Conservation (phyloP, 2,888 invertebrate species). For the Erebia epiphron region DNA sequence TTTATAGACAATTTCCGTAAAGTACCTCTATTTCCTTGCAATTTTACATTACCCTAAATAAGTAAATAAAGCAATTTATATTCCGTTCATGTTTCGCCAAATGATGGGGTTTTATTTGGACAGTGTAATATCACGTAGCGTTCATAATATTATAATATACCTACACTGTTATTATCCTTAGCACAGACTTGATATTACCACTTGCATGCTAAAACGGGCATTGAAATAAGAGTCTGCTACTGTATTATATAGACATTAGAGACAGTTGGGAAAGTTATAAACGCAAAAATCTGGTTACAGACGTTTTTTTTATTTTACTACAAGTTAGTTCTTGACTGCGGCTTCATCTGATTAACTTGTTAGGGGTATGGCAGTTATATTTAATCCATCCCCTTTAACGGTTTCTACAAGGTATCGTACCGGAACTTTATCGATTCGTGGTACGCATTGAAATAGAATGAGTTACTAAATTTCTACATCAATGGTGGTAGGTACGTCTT, state of each 20-base stretch:
- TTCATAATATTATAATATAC: conserved; percentile 14
- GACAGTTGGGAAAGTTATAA: neutral
- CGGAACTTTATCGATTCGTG: too few species aligned
- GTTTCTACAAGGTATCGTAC: too few species aligned
- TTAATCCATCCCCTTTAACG: too few species aligned
- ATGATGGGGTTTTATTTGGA: conserved; percentile 11
- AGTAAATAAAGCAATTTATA: conserved; percentile 17
- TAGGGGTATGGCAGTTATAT: too few species aligned
- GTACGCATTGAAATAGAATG: too few species aligned
- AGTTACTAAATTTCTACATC: too few species aligned
- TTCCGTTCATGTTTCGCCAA: conserved; percentile 17
- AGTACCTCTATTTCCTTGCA: conserved; percentile 2
- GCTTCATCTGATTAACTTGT: too few species aligned
- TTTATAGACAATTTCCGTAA: conserved; percentile 7
- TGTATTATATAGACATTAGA: neutral
- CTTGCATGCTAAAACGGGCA: conserved; percentile 23
- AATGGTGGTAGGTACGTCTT: too few species aligned
- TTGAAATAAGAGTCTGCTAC: neutral
- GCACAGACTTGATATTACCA: conserved; percentile 22
- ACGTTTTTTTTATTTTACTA: neutral
- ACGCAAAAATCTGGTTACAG: too few species aligned
- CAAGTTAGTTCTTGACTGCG: neutral
- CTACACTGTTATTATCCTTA: conserved; percentile 18
- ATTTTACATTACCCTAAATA: conserved; percentile 11
- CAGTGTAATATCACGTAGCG: conserved; percentile 12